Evolutionary conservation across 2,797 vertebrate species (phyloP).

Genomic region (Helicolenus hilgendorfi): DNA sequence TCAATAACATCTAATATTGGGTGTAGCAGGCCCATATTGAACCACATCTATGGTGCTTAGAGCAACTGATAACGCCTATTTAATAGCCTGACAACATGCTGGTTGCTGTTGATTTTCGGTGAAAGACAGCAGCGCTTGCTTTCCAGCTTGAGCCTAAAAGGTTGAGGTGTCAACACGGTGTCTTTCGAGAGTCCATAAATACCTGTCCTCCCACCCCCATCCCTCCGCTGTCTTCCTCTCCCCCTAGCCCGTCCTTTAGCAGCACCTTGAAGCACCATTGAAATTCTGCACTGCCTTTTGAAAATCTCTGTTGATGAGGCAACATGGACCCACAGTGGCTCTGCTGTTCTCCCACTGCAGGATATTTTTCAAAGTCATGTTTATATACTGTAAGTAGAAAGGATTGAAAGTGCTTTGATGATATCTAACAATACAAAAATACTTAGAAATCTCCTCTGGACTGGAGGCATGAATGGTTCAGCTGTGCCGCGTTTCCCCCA

Average conservation of each 20-base stretch:
- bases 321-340: slow-evolving; percentile 83
- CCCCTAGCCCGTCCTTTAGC: slow-evolving; percentile 84
- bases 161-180: slow-evolving; percentile 79
- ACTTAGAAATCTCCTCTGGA: slow-evolving; percentile 82
- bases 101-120: slow-evolving; percentile 58
- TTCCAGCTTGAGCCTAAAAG: slow-evolving; percentile 76
- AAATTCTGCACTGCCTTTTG: slow-evolving; percentile 89
- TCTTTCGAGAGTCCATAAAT: slow-evolving; percentile 81
- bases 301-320: slow-evolving; percentile 91
- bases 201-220: slow-evolving; percentile 54
- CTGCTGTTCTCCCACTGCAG: slow-evolving; percentile 81
- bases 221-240: slow-evolving; percentile 31
- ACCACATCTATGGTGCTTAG: too few species aligned
- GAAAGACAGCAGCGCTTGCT: slow-evolving; percentile 68
- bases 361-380: slow-evolving; percentile 91
- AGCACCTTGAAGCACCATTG: slow-evolving; percentile 89
- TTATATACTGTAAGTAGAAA: slow-evolving; percentile 89
- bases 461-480: slow-evolving; percentile 60
- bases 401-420: slow-evolving; percentile 83
- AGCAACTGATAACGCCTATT: too few species aligned
- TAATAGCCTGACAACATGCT: neutral
- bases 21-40: too few species aligned
- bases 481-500: slow-evolving; percentile 55
- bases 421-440: slow-evolving; percentile 85
- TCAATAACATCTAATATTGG: too few species aligned